Conservation (phyloP, 2,888 invertebrate species). For the Amorpha juglandis region DNA sequence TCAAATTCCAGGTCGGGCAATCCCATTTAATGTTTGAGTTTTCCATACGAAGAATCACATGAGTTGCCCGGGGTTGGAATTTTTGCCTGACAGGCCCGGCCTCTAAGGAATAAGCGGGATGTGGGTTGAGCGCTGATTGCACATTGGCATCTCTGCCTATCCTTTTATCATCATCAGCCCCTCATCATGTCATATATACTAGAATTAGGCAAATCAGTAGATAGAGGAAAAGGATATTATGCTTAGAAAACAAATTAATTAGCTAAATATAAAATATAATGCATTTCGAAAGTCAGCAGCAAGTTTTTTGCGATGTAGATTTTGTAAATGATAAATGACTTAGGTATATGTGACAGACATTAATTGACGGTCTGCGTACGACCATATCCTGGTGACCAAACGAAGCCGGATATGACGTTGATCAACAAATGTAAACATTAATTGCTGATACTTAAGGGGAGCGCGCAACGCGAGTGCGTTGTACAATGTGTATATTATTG, state of each 20-base stretch:
- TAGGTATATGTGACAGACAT: conserved; percentile 15
- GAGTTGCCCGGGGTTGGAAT: too few species aligned
- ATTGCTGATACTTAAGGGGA: conserved; percentile 36
- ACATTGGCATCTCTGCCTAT: too few species aligned
- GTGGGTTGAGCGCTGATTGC: too few species aligned
- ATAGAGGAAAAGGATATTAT: background rate
- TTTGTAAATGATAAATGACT: conserved; percentile 10
- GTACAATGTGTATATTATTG: conserved; percentile 36
- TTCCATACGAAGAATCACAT: too few species aligned
- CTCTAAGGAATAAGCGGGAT: too few species aligned
- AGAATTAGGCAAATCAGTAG: too few species aligned
- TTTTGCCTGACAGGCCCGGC: too few species aligned
- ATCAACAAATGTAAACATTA: conserved; percentile 41
- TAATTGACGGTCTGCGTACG: background rate
- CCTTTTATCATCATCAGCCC: too few species aligned
- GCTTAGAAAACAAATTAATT: background rate
- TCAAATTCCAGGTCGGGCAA: too few species aligned
- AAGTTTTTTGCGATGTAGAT: conserved; percentile 7
- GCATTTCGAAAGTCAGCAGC: conserved; percentile 15
- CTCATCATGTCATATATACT: too few species aligned
- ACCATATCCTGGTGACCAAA: conserved; percentile 23
- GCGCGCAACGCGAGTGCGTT: conserved; percentile 32
- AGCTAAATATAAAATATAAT: background rate
- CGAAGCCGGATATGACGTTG: conserved; percentile 27
- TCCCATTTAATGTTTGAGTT: too few species aligned